These are phyloP conservation scores for Prunella fulvescens DNA, from an alignment of 2,113 vertebrate genomes.

Conservation along the genomic window DNA sequence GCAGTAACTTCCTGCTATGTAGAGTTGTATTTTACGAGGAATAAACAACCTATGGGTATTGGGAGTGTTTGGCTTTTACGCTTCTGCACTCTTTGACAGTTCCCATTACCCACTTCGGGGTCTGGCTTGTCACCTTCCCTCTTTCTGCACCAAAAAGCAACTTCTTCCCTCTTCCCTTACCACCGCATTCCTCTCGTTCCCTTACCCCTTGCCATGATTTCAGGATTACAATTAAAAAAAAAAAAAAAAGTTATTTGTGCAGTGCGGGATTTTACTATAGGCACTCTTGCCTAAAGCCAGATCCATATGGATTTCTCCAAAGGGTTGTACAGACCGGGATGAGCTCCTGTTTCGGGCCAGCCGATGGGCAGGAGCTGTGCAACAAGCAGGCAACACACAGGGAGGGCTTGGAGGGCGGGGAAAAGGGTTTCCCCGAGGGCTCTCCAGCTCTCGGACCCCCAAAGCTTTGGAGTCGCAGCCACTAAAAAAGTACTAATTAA, in stretches of 20 bases:
- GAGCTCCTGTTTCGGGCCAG: neutral
- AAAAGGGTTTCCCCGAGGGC: neutral
- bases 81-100: neutral
- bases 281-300: neutral
- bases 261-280: fast-evolving
- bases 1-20: constrained; percentile 68
- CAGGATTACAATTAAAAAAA: too few relatives aligned
- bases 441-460: neutral
- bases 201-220: neutral
- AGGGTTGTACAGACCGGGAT: neutral
- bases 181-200: neutral
- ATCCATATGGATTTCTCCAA: neutral
- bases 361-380: neutral
- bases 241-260: neutral
- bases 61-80: constrained; percentile 5
- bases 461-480: neutral
- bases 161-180: neutral
- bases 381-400: neutral
- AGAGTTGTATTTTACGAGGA: constrained; percentile 70
- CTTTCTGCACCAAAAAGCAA: neutral
- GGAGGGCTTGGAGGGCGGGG: neutral
- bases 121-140: neutral
- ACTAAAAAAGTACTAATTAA: neutral
- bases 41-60: constrained; percentile 67
- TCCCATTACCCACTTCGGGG: neutral